phyloP scores from a whole-genome alignment of 1,140 invertebrate genomes.

The Apocrypta bakeri region DNA sequence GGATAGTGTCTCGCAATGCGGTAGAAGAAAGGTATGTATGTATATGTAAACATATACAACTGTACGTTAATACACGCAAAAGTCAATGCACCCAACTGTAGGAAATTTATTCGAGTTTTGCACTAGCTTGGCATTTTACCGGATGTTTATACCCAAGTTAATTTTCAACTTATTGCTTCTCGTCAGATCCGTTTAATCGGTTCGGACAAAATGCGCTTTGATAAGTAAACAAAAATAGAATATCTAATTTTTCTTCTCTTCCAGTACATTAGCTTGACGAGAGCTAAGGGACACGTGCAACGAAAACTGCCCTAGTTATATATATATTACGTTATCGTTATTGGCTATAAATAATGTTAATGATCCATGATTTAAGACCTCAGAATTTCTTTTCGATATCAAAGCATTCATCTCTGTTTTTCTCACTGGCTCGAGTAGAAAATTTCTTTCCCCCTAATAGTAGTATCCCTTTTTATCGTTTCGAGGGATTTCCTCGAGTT shows the following conservation, averaged over 20 bases:
- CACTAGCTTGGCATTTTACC: no score
- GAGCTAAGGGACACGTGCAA: background rate
- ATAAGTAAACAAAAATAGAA: background rate
- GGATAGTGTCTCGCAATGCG: background rate
- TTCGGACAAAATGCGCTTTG: background rate
- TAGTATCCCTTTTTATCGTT: background rate
- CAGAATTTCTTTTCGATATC: background rate
- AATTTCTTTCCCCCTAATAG: background rate
- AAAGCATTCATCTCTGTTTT: no score
- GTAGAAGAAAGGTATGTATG: background rate
- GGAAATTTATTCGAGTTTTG: background rate
- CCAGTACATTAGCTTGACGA: background rate
- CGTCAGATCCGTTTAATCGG: background rate
- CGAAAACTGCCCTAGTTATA: no score
- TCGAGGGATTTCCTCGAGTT: constrained; percentile 9
- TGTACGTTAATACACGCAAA: background rate
- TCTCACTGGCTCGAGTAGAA: background rate
- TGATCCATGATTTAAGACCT: background rate
- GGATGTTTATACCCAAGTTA: background rate
- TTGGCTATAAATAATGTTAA: constrained; percentile 37
- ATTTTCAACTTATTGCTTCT: no score
- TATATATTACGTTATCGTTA: no score
- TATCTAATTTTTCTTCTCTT: background rate
- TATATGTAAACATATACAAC: background rate
- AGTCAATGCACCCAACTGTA: no score